Evolutionary conservation across 2,797 vertebrate genomes (phyloP), one percentile per base, ranked within the genome.

Genomic region (Rallus crepitans): DNA sequence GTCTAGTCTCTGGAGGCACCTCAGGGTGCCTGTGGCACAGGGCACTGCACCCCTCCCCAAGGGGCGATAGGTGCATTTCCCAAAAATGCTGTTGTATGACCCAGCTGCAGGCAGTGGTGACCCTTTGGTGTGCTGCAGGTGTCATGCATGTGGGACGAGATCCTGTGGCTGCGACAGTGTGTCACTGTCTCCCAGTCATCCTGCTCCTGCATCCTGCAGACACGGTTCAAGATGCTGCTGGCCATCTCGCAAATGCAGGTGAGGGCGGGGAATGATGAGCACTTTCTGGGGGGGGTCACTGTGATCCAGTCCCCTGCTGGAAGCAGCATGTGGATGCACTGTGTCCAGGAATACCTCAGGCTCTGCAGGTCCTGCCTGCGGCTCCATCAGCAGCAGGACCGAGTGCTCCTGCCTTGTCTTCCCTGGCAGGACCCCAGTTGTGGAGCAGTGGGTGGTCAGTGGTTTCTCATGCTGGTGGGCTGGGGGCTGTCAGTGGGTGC

Each of bases 111-210:
- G 63, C 63, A 55, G 12, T 18, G 39, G 13, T 31, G 12, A 72
- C 33, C 42, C 39, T 11, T n/a, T 31, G 60, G 15, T 73, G 70
- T 52, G 45, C 50, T 52, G 28, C 94, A 99, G 99, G 98, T 99
- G 28, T 99, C 99, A 0, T 99, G 98, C 86, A 98, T 99, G 92
- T 99, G 99, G 99, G 98, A 99, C 3, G 99, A 99, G 94, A 98
- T 99, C 85, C 96, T 98, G 55, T 99, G 99, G 99, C 96, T 99
- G 73, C 98, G 98, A 90, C 99, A 99, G 94, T 99, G 98, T 30
- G 98, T 99, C 73, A 98, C 97, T 4, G 98, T 98, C 14, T 98
- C 98, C 65, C 99, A 99, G 94, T 98, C 98, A 0, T 99, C 99
- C 68, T 99, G 98, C 69, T 99, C 99, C 69, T 99, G 99, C 64